These are phyloP conservation scores for Passer montanus DNA, from an alignment of 2,113 vertebrate species.

Conservation along the genomic window DNA sequence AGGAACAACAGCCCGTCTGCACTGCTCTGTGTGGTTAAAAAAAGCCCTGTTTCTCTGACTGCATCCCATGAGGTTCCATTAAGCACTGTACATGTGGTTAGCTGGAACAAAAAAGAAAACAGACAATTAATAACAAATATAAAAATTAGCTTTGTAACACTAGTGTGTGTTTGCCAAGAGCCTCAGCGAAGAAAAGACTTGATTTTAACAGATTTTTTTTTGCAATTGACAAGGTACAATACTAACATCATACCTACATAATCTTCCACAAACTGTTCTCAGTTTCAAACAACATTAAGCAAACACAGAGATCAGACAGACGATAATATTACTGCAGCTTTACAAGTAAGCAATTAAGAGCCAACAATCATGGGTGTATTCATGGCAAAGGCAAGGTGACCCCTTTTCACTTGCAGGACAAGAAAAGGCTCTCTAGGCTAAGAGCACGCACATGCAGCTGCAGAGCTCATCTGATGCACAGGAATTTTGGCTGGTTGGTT, in stretches of 20 bases:
- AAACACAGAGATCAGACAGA: neutral
- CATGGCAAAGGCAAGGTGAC: neutral
- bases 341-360: neutral
- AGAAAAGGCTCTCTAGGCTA: neutral
- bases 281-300: neutral
- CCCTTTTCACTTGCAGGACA: neutral
- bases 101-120: slow-evolving; percentile 81
- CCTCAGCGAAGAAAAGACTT: neutral
- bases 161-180: neutral
- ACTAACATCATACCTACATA: neutral
- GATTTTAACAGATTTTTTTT: neutral
- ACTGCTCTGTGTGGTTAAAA: slow-evolving; percentile 72
- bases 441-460: neutral
- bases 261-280: neutral
- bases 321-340: neutral
- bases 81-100: slow-evolving; percentile 83
- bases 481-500: neutral
- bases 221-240: neutral
- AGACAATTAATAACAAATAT: slow-evolving; percentile 48
- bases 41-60: slow-evolving; percentile 76
- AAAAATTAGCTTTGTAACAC: neutral
- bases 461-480: neutral
- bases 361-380: neutral
- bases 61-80: slow-evolving; percentile 79
- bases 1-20: slow-evolving; percentile 73